Base-by-base conservation (phyloP, 2,113 vertebrate species). In the Kryptolebias marmoratus region DNA sequence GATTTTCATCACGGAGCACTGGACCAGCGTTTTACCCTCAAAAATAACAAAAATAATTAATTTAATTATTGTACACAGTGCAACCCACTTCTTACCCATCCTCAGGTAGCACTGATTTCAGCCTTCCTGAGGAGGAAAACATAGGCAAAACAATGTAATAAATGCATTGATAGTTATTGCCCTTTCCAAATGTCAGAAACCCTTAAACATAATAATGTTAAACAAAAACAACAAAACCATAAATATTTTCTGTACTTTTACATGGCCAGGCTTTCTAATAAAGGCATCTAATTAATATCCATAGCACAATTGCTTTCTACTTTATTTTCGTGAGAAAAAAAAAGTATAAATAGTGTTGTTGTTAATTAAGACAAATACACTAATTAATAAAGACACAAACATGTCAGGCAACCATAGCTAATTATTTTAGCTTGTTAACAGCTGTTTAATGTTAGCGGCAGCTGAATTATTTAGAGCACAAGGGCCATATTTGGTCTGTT, bases 351-450 rank as follows among this genome's bases (percentile, higher is more conserved):
- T 95, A 94, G 94, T 95, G 96, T 93, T 94, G 91, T 96, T 96
- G 96, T 96, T 98, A 98, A 98, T 99, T 99, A 98, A 98, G 96
- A 99, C 96, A 97, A 98, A 99, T 96, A 94, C 96, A 98, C 98
- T 95, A 98, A 98, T 99, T 98, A 98, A 98, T 99, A 97, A 99
- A 94, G 96, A 96, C 95, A 95, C 96, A 98, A 98, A 98, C 97
- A 98, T 96, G 96, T 98, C 97, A 98, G 97, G 97, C 96, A 96
- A 96, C 96, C 96, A 97, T 96, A 97, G 96, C 96, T 98, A 98
- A 99, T 99, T 98, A 98, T 96, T 96, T 95, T 94, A 96, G 96
- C 95, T 94, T 98, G 97, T 98, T 99, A 98, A 97, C 97, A 98
- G 98, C 98, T 98, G 97, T 97, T 98, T 98, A 98, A 97, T 98